Evolutionary conservation across 2,797 vertebrate species (phyloP), one percentile per base, ranked within the genome.

Genomic region (Nannoperca australis): DNA sequence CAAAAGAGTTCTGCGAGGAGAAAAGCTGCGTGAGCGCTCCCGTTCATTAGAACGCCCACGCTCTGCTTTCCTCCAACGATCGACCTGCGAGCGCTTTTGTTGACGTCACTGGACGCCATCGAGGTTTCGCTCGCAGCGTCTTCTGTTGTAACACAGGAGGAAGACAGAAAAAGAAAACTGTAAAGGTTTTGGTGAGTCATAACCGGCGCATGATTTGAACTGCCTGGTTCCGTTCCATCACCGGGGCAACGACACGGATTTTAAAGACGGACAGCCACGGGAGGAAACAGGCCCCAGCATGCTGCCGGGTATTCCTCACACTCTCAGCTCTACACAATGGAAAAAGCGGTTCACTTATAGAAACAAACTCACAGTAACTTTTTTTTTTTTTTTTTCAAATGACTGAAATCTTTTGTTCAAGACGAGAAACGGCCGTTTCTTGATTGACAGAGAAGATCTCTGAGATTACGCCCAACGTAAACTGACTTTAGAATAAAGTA

Each of bases 291-390:
- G 93, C 81, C 82, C 63, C 40, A 56, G 73, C 93, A 66, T 14
- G 93, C 74, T 73, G 51, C 24, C 36, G 80, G 22, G 76, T 88
- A 94, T 93, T 93, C 85, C 79, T 78, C 66, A 58, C 86, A 90
- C 90, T 89, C 87, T 86, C 79, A 15, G 62, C 69, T 79, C 82
- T 42, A 66, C 32, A 30, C 65, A 56, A 73, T 11, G 27, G 49
- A 80, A 82, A 84, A 84, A 66, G 13, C 17, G 30, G 70, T 53
- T 65, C 49, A 59, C 45, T 50, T 38, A 13, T 7, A n/a, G 72
- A 66, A 77, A 58, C 49, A 62, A 53, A 62, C 22, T 34, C 18
- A 62, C 24, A 51, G 64, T 56, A 63, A 34, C 24, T 27, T 27
- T 27, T 27, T 27, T 27, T 27, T 27, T 27, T 1, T 27, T 27